A percentile compares a stretch with the other conserved stretches of the same genome.
Conservation (phyloP, 2,797 vertebrate species). For the Gadopsis bispinosus region DNA sequence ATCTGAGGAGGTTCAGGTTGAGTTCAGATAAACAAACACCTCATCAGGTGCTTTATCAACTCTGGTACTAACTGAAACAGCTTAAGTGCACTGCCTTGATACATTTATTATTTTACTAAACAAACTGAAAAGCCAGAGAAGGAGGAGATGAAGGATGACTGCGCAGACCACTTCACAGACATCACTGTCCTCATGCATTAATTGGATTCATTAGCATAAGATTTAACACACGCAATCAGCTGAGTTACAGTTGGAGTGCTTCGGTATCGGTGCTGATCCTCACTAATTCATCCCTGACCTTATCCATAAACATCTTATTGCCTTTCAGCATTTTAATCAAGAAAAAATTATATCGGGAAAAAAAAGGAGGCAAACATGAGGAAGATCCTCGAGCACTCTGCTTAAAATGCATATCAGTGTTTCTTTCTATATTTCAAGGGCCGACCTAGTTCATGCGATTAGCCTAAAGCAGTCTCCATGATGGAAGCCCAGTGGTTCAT, state of each 20-base stretch:
- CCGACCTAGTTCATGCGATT: slow-evolving; percentile 63
- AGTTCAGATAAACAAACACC: slow-evolving; percentile 71
- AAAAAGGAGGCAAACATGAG: slow-evolving; percentile 38
- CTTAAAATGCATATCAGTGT: slow-evolving; percentile 68
- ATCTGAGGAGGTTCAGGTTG: slow-evolving; percentile 64
- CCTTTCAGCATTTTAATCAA: slow-evolving; percentile 63
- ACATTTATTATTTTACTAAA: slow-evolving; percentile 37
- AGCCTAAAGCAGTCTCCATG: slow-evolving; percentile 69
- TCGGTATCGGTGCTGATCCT: slow-evolving; percentile 37
- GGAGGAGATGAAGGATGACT: slow-evolving; percentile 27
- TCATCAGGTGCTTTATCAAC: slow-evolving; percentile 39
- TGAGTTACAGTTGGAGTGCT: slow-evolving; percentile 34
- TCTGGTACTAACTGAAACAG: slow-evolving; percentile 14
- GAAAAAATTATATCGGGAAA: slow-evolving; percentile 38
- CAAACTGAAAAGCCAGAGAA: slow-evolving; percentile 18
- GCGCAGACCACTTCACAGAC: slow-evolving; percentile 49
- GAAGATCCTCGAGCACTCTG: slow-evolving; percentile 53
- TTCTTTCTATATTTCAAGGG: slow-evolving; percentile 63
- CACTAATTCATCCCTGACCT: slow-evolving; percentile 59
- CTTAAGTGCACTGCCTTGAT: slow-evolving; percentile 15
- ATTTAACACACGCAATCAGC: slow-evolving; percentile 50
- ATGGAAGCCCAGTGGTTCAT: slow-evolving; percentile 60
- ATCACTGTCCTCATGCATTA: slow-evolving; percentile 46
- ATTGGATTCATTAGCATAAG: slow-evolving; percentile 64
- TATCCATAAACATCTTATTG: slow-evolving; percentile 62